Evolutionary conservation across 2,113 vertebrate species (phyloP).

Genomic region (Cygnus buccinator): DNA sequence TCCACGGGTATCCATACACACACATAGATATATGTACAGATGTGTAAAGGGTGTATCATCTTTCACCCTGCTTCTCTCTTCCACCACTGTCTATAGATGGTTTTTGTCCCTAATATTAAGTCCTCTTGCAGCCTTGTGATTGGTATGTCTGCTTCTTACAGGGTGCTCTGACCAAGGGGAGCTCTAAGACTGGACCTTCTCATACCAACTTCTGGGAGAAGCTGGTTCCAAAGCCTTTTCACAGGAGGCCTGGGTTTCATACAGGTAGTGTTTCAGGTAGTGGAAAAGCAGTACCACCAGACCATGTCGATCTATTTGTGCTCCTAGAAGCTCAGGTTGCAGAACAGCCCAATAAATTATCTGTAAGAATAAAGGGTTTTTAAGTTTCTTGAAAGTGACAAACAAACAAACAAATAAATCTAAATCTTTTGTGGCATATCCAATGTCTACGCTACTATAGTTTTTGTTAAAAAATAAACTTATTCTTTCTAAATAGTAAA

Average conservation of each 20-base stretch:
- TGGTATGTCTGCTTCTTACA: background rate
- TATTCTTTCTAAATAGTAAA: background rate
- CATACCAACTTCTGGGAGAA: background rate
- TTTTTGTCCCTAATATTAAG: background rate
- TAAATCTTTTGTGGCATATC: background rate
- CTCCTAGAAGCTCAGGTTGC: background rate
- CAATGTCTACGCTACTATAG: background rate
- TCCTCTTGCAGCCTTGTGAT: background rate
- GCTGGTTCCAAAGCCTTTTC: background rate
- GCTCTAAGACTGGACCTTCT: background rate
- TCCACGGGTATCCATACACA: background rate
- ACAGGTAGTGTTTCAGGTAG: background rate
- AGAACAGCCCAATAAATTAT: background rate
- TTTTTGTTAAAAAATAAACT: background rate
- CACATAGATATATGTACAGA: background rate
- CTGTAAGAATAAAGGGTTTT: background rate
- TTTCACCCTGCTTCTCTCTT: background rate
- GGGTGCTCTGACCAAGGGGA: background rate
- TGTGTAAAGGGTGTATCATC: accelerated
- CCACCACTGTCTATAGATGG: background rate
- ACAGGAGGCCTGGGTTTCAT: background rate
- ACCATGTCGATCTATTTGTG: accelerated
- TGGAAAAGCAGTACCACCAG: background rate
- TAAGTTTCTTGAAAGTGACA: accelerated
- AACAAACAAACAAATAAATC: background rate